Base-by-base conservation (phyloP, 2,113 vertebrate species). In the Butastur rufipennis region DNA sequence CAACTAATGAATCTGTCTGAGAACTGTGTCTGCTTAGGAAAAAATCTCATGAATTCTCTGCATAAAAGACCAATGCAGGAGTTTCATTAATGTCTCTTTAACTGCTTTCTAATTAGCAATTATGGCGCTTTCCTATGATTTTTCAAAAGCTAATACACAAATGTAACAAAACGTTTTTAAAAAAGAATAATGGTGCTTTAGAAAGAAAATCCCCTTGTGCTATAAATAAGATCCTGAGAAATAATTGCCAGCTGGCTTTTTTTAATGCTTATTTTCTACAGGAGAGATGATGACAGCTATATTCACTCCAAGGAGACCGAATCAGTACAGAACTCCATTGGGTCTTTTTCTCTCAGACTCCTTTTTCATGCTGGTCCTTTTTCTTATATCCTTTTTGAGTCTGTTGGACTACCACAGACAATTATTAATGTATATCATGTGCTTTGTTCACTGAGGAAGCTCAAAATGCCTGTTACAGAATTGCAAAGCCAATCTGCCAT, bases 21-120 rank as follows among this genome's bases (percentile, higher is more conserved):
- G 42, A 66, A 86, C 23, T 47, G 18, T 55, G 50, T 52, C 58
- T 93, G 50, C 67, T 90, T 55, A 88, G 47, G 23, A 89, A 55
- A 71, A 93, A 65, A 79, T 47, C 61, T 86, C 78, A 67, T 94
- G 38, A 88, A 48, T 84, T 94, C 50, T 90, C 55, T 81, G 31
- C 11, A 78, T 55, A 88, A 73, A 96, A 90, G 47, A 86, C 50
- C 45, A 77, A 8, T 34, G 43, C 52, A 95, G 52, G 23, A 80
- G 66, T 89, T 96, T 95, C 84, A 90, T 95, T 92, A 92, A 65
- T 88, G 66, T 82, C 17, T 95, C 58, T 91, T 66, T 94, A 96
- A 86, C 83, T 68, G 52, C 16, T 97, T 79, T 95, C 88, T 95
- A 95, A 96, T 86, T 94, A 80, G 38, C 73, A 92, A 61, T 88